phyloP scores from a whole-genome alignment of 1,140 invertebrate species.

The Zaprionus davidi region DNA sequence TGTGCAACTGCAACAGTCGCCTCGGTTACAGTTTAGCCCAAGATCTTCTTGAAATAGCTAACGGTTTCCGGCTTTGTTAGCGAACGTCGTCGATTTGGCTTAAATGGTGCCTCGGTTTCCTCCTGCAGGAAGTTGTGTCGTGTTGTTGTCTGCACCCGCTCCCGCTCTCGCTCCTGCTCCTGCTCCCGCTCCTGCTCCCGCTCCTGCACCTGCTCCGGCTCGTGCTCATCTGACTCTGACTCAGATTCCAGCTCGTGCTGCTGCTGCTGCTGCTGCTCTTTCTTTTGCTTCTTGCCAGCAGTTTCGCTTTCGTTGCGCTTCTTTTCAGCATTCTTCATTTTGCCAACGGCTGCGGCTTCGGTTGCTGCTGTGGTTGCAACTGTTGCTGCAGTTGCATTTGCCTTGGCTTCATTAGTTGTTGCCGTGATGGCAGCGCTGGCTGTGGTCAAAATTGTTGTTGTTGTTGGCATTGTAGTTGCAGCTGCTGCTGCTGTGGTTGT shows the following conservation, averaged over 20 bases:
- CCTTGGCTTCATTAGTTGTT: conserved; percentile 49
- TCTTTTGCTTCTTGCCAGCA: neutral
- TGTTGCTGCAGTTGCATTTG: conserved; percentile 42
- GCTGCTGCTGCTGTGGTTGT: conserved; percentile 15
- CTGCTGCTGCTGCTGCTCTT: conserved; percentile 7
- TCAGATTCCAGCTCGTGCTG: neutral
- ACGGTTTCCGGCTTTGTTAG: conserved; percentile 83
- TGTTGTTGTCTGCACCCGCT: conserved; percentile 46
- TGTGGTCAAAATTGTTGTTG: conserved; percentile 9
- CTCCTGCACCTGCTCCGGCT: neutral
- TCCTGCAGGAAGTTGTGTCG: conserved; percentile 78
- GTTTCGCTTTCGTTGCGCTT: neutral
- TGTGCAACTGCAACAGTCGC: conserved; percentile 53
- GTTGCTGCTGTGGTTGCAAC: conserved; percentile 20
- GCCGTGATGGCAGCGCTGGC: neutral
- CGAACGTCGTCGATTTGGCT: conserved; percentile 82
- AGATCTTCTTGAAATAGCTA: conserved; percentile 84
- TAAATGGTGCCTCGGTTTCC: conserved; percentile 80
- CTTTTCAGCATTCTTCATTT: neutral
- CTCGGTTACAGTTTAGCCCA: conserved; percentile 73
- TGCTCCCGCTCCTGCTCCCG: neutral
- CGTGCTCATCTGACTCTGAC: neutral
- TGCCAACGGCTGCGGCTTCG: conserved; percentile 15
- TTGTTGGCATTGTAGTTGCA: conserved; percentile 1
- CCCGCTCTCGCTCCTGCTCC: neutral